A percentile compares a stretch with the other conserved stretches of the same genome.
Evolutionary conservation across 2,797 vertebrate species (phyloP).

Genomic region (Cheirogaleus major): DNA sequence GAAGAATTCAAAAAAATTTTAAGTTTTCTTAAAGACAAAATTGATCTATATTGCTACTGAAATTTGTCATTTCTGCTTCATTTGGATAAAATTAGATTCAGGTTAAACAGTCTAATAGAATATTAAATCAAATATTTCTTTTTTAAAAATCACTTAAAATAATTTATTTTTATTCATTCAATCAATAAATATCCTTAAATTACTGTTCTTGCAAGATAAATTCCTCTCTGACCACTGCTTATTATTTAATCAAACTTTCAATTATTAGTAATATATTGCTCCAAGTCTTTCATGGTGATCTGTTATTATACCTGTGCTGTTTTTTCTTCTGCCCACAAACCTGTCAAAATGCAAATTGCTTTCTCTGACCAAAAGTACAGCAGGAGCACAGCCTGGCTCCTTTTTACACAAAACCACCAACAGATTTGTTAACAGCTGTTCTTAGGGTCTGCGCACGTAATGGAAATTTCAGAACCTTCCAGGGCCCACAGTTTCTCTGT

Average conservation of each 20-base stretch:
- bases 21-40: background rate
- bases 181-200: background rate
- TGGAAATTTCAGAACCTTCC: slow-evolving; percentile 70
- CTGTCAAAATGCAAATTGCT: slow-evolving; percentile 38
- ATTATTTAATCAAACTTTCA: background rate
- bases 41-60: background rate
- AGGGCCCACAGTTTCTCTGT: slow-evolving; percentile 35
- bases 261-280: background rate
- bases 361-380: slow-evolving; percentile 68
- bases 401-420: slow-evolving; percentile 39
- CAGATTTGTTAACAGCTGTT: slow-evolving; percentile 80
- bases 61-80: background rate
- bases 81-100: background rate
- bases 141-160: background rate
- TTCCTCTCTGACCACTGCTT: background rate
- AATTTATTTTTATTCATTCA: background rate
- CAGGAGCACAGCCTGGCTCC: slow-evolving; percentile 64
- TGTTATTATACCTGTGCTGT: slow-evolving; percentile 37
- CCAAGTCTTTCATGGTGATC: background rate
- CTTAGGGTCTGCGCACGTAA: slow-evolving; percentile 64
- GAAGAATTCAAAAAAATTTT: background rate
- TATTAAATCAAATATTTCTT: background rate
- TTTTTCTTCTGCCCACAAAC: slow-evolving; percentile 36
- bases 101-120: background rate
- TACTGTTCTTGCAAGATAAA: background rate